Percentiles rank a stretch among this genome's conserved stretches.
phyloP scores from a whole-genome alignment of 1,140 invertebrate genomes.

The Neodiprion pinetum region DNA sequence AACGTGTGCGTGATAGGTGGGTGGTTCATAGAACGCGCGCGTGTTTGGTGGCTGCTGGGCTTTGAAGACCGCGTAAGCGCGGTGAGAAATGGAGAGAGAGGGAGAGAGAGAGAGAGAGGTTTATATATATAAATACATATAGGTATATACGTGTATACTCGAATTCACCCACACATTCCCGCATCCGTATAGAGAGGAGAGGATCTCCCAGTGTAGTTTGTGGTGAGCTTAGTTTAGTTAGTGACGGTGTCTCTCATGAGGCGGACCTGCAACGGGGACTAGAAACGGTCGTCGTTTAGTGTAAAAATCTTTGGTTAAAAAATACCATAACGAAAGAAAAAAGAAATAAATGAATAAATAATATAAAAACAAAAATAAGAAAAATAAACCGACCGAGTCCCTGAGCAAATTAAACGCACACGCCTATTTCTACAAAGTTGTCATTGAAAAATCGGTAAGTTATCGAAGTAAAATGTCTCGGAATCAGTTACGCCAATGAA shows the following conservation, averaged over 20 bases:
- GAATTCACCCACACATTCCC: neutral
- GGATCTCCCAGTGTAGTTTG: constrained; percentile 27
- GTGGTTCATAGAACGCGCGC: no score
- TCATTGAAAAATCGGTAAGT: constrained; percentile 39
- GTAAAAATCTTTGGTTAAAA: neutral
- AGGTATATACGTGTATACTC: neutral
- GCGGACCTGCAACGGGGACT: constrained; percentile 34
- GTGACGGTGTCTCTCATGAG: constrained; percentile 55
- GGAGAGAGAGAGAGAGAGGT: neutral
- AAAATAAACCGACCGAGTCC: no score
- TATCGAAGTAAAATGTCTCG: neutral
- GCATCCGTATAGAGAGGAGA: neutral
- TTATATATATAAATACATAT: neutral
- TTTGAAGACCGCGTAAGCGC: no score
- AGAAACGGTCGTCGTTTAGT: neutral
- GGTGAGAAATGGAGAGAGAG: constrained; percentile 11
- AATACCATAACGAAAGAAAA: constrained; percentile 23
- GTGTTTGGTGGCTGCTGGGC: no score
- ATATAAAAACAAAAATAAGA: no score
- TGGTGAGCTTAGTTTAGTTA: constrained; percentile 41
- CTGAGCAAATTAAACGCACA: neutral
- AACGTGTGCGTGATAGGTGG: no score
- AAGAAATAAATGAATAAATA: no score
- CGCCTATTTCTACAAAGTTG: constrained; percentile 19
- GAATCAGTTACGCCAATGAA: neutral